These are phyloP conservation scores for Dascyllus trimaculatus DNA, from an alignment of 2,113 vertebrate genomes.

Conservation along the genomic window DNA sequence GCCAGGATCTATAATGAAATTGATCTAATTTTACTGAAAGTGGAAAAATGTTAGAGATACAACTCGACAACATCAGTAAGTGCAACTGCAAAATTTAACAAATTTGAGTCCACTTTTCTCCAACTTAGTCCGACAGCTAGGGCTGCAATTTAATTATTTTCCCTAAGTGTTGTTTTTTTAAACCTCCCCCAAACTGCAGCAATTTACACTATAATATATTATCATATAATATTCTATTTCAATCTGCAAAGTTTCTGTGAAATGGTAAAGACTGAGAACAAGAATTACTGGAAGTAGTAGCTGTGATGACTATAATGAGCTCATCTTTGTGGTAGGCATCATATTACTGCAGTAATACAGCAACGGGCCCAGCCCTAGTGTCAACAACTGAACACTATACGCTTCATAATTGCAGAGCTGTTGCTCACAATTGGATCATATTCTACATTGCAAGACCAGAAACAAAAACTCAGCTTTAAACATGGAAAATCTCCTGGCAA, in stretches of 20 bases:
- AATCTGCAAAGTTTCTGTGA: background rate
- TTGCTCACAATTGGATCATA: background rate
- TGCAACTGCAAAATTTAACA: too few relatives aligned
- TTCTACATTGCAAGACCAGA: background rate
- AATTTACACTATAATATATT: too few relatives aligned
- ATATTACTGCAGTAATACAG: constrained; percentile 38
- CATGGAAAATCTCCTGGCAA: background rate
- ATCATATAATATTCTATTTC: constrained; percentile 5
- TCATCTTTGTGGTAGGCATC: constrained; percentile 21
- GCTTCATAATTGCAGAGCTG: background rate
- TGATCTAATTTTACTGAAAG: background rate
- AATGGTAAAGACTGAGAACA: background rate
- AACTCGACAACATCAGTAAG: too few relatives aligned
- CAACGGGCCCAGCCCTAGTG: background rate
- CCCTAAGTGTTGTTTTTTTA: too few relatives aligned
- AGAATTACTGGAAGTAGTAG: constrained; percentile 26
- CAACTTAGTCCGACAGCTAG: too few relatives aligned
- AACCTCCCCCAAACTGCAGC: too few relatives aligned
- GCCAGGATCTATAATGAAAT: background rate
- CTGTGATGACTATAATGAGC: constrained; percentile 27
- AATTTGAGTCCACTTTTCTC: too few relatives aligned
- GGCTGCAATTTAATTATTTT: too few relatives aligned
- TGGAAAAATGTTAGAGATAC: too few relatives aligned
- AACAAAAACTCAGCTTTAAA: background rate
- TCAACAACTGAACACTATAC: constrained; percentile 4